Evolutionary conservation across 37 sponge, comb jelly and placozoan species (phyloP).

Genomic region (Chondrilla cf. caribensis): DNA sequence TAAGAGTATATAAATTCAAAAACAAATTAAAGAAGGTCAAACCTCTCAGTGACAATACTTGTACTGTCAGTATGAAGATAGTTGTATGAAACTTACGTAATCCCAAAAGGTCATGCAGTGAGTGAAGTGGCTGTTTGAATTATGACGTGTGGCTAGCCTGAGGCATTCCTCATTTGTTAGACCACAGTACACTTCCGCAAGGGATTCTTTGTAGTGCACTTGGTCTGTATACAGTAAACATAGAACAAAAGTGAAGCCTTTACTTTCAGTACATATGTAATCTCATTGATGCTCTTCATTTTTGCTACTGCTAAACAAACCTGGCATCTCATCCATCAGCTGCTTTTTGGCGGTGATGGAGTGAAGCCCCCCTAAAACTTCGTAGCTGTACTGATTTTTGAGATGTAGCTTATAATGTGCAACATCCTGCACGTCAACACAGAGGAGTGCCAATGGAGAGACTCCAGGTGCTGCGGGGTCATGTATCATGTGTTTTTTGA

Average conservation of each 20-base stretch:
- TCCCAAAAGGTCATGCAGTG: conserved; percentile 40
- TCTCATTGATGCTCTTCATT: too few relatives aligned
- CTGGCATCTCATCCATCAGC: conserved; percentile 18
- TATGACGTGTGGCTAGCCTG: conserved; percentile 26
- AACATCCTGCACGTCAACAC: conserved; percentile 1
- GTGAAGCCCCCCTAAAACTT: conserved; percentile 50
- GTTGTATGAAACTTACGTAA: conserved; percentile 18
- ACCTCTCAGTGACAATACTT: too few relatives aligned
- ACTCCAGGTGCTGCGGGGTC: conserved; percentile 26
- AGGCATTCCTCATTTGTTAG: conserved; percentile 35
- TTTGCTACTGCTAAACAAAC: too few relatives aligned
- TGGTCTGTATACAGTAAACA: conserved; percentile 11
- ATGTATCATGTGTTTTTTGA: neutral
- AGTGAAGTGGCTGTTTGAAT: conserved; percentile 23
- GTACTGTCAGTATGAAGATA: too few relatives aligned
- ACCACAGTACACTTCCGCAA: conserved; percentile 29
- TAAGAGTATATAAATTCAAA: too few relatives aligned
- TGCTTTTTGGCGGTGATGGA: conserved; percentile 5
- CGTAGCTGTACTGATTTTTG: conserved; percentile 45
- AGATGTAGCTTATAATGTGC: neutral
- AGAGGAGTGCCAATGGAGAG: conserved; percentile 18
- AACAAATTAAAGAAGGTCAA: too few relatives aligned
- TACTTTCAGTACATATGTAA: too few relatives aligned
- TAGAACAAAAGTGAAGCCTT: too few relatives aligned
- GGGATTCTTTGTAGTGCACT: neutral